Evolutionary conservation across 2,113 vertebrate genomes (phyloP).

Genomic region (Tragulus kanchil): DNA sequence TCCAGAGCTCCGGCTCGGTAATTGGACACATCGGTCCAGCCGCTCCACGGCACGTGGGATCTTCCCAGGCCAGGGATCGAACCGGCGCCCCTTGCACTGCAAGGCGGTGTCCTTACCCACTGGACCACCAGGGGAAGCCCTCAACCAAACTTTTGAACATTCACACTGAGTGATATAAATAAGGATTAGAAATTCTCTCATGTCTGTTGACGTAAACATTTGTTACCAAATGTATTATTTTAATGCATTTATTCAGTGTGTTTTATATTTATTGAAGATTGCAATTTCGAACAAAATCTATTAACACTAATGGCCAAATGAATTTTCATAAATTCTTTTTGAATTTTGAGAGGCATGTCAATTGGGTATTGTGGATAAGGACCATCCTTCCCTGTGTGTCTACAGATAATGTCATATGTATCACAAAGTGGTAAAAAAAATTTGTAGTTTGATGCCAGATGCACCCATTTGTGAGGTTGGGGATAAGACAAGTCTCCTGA

Average conservation of each 20-base stretch:
- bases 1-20: too few relatives aligned
- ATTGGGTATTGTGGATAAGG: background rate
- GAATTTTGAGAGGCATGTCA: background rate
- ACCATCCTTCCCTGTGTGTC: background rate
- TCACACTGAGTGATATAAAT: background rate
- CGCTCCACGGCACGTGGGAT: too few relatives aligned
- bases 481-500: background rate
- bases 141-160: too few relatives aligned
- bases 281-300: too few relatives aligned
- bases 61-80: too few relatives aligned
- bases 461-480: fast-evolving
- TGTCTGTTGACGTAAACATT: background rate
- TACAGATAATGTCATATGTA: background rate
- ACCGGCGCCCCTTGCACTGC: too few relatives aligned
- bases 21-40: too few relatives aligned
- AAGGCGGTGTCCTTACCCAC: too few relatives aligned
- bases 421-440: background rate
- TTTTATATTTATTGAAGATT: too few relatives aligned
- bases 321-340: background rate
- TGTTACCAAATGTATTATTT: background rate
- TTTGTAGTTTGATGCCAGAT: background rate
- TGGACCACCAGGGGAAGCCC: background rate
- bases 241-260: too few relatives aligned
- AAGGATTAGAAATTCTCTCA: background rate
- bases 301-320: too few relatives aligned